Percentiles rank a stretch among this genome's conserved stretches.
Evolutionary conservation across 2,113 vertebrate genomes (phyloP).

Genomic region (Eurystomus gularis): DNA sequence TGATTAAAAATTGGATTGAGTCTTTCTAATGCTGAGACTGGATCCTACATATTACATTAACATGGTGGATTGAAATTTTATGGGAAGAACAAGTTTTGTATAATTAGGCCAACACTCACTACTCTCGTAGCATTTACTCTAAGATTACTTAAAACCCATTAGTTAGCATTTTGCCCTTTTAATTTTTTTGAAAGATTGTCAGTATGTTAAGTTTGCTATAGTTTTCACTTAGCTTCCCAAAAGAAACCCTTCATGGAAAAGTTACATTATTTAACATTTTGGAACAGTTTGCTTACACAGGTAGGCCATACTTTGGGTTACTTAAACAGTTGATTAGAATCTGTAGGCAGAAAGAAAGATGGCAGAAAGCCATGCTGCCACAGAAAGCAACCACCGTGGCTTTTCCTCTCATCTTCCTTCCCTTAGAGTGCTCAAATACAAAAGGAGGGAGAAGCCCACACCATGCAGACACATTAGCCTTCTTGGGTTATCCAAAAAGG

Average conservation of each 20-base stretch:
- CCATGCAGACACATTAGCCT: neutral
- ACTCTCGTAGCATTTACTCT: neutral
- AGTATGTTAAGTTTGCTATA: neutral
- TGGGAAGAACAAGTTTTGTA: neutral
- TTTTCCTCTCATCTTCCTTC: neutral
- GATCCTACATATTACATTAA: neutral
- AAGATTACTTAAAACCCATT: neutral
- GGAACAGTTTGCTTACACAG: neutral
- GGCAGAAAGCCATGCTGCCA: neutral
- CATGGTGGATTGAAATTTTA: neutral
- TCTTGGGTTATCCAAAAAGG: neutral
- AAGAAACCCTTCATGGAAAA: constrained; percentile 43
- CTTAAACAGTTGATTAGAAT: neutral
- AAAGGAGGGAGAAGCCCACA: neutral
- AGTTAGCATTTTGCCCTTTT: neutral
- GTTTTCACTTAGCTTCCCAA: neutral
- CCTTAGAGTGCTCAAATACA: neutral
- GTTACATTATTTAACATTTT: neutral
- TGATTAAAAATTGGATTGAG: neutral
- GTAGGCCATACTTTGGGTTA: neutral
- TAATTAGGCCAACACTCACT: neutral
- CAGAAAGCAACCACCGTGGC: neutral
- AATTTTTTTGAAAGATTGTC: neutral
- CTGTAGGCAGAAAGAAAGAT: neutral
- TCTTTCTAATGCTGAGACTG: neutral